phyloP scores from a whole-genome alignment of 2,113 vertebrate genomes.

The Arvicanthis niloticus region DNA sequence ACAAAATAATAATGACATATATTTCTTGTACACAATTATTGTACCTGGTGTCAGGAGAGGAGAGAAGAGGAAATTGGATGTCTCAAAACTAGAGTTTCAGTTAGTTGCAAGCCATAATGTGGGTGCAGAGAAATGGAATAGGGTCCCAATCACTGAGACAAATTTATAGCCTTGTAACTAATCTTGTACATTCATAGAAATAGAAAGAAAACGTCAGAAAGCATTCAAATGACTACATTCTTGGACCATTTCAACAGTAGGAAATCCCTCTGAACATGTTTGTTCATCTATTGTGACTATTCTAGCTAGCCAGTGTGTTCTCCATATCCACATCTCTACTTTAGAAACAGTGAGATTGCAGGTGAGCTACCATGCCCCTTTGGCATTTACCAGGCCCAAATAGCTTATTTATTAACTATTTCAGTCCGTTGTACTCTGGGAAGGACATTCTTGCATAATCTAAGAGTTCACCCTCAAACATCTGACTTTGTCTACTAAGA shows the following conservation, averaged over 20 bases:
- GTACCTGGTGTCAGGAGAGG: too few relatives aligned
- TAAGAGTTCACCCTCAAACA: not conserved
- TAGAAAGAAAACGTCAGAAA: not conserved
- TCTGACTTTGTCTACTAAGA: not conserved
- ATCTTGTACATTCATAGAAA: not conserved
- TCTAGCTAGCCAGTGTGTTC: not conserved
- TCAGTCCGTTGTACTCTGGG: not conserved
- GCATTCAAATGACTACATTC: not conserved
- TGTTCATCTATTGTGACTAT: not conserved
- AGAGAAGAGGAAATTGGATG: too few relatives aligned
- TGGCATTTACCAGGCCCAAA: too few relatives aligned
- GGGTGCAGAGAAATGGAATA: too few relatives aligned
- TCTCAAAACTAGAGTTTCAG: too few relatives aligned
- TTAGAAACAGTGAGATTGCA: too few relatives aligned
- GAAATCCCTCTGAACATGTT: not conserved
- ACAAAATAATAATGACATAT: not conserved
- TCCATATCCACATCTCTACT: too few relatives aligned
- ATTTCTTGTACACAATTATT: not conserved
- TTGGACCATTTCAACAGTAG: fast-evolving
- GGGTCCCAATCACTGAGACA: too few relatives aligned
- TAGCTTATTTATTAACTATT: not conserved
- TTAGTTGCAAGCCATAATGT: too few relatives aligned
- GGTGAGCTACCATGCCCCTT: fast-evolving
- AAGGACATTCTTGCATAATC: not conserved
- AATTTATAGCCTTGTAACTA: not conserved